Percentiles rank a stretch among this genome's conserved stretches.
Evolutionary conservation across 37 sponge, comb jelly and placozoan genomes (phyloP).

Genomic region (Agelas oroides): DNA sequence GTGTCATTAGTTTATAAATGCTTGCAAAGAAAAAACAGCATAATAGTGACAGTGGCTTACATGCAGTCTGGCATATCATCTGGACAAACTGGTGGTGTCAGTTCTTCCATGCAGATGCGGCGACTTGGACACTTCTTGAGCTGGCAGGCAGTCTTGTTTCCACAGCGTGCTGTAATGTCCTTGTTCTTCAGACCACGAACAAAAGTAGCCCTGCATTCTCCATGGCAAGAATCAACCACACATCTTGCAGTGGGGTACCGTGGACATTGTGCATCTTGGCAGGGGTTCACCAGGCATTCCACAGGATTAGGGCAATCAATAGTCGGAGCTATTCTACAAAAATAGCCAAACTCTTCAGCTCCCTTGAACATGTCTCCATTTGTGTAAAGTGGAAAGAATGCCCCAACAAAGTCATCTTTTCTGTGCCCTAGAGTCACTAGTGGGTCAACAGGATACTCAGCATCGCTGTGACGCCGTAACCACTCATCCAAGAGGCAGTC

Average conservation of each 20-base stretch:
- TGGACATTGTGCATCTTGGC: not conserved
- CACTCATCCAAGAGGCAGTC: conserved; percentile 73
- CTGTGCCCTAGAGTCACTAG: conserved; percentile 43
- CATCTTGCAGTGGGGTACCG: not conserved
- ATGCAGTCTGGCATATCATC: too few species aligned
- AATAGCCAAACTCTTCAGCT: conserved; percentile 56
- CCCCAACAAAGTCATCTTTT: conserved; percentile 40
- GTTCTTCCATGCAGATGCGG: not conserved
- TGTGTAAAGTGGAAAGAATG: conserved; percentile 66
- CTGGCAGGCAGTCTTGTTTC: not conserved
- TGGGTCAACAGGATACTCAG: not conserved
- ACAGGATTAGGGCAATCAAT: not conserved
- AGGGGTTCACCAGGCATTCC: not conserved
- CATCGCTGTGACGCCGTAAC: conserved; percentile 33
- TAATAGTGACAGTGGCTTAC: too few species aligned
- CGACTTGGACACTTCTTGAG: not conserved
- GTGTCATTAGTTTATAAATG: too few species aligned
- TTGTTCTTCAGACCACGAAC: not conserved
- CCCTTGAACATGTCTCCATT: conserved; percentile 57
- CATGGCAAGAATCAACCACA: not conserved
- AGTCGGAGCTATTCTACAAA: conserved; percentile 20
- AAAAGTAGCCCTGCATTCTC: not conserved
- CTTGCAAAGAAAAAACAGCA: too few species aligned
- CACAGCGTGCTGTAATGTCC: not conserved
- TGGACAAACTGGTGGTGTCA: not conserved